phyloP scores from a whole-genome alignment of 2,797 vertebrate genomes.

The Poecilia picta region DNA sequence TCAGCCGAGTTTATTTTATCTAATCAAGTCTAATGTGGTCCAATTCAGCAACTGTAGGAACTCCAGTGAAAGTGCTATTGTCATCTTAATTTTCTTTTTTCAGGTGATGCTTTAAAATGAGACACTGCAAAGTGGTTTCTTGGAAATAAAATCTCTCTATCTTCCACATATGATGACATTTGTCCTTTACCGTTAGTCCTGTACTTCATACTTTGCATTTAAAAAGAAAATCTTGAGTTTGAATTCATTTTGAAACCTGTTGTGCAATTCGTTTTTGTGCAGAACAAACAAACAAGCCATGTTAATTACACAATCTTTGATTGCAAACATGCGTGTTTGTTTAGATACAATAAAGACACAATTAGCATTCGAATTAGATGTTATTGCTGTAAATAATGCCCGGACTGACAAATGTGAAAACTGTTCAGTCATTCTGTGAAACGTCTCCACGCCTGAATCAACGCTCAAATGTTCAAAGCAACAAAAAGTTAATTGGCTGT shows the following conservation, averaged over 20 bases:
- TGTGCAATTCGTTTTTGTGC: neutral
- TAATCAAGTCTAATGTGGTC: constrained; percentile 50
- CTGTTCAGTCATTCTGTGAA: neutral
- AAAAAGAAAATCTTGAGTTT: neutral
- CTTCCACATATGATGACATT: neutral
- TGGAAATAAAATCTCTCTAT: neutral
- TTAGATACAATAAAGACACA: neutral
- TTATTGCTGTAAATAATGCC: neutral
- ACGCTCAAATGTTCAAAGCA: neutral
- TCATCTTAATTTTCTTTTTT: constrained; percentile 2
- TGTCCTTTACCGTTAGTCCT: neutral
- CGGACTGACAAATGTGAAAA: neutral
- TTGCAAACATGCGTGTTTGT: neutral
- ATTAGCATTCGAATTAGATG: neutral
- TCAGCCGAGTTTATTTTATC: constrained; percentile 41
- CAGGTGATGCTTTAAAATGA: neutral
- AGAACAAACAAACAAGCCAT: neutral
- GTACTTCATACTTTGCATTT: neutral
- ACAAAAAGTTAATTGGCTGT: constrained; percentile 2
- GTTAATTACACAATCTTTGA: neutral
- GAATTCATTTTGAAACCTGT: neutral
- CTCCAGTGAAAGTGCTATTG: constrained; percentile 29
- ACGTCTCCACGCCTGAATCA: neutral
- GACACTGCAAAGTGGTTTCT: neutral
- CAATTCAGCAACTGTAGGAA: constrained; percentile 32